phyloP scores from a whole-genome alignment of 92 coral and sea anemone genomes.

The Hydrozoanthus gracilis region DNA sequence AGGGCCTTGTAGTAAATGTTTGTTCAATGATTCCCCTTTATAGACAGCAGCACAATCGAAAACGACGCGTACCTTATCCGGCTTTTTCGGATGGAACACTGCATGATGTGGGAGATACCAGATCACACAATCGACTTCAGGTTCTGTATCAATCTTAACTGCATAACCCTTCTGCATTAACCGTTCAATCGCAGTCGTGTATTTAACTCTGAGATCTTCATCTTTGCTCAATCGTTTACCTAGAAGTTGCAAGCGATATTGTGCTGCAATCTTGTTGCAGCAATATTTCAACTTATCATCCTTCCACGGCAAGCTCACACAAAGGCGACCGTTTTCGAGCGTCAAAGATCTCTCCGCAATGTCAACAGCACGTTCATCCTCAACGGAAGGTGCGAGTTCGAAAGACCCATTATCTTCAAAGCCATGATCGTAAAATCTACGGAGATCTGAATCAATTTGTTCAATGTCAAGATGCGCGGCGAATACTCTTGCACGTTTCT shows the following conservation, averaged over 20 bases:
- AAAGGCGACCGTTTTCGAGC: neutral
- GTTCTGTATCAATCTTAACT: neutral
- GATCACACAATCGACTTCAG: neutral
- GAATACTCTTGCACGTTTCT: too few species aligned
- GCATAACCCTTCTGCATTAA: neutral
- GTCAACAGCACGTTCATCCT: too few species aligned
- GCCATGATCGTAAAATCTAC: too few species aligned
- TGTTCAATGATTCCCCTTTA: neutral
- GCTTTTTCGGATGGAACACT: neutral
- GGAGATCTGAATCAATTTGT: too few species aligned
- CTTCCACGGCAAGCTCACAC: neutral
- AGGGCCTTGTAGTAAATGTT: neutral
- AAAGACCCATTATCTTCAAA: too few species aligned
- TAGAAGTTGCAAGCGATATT: neutral
- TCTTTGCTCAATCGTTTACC: neutral
- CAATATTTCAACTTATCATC: neutral
- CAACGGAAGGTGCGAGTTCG: too few species aligned
- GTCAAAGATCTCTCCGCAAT: too few species aligned
- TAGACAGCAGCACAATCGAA: neutral
- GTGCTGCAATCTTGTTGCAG: neutral
- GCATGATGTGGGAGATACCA: conserved; percentile 2
- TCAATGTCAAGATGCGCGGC: too few species aligned
- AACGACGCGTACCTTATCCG: neutral
- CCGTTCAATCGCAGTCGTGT: neutral
- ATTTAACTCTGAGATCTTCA: neutral